phyloP scores from a whole-genome alignment of 2,888 invertebrate species.

The Aricia artaxerxes region DNA sequence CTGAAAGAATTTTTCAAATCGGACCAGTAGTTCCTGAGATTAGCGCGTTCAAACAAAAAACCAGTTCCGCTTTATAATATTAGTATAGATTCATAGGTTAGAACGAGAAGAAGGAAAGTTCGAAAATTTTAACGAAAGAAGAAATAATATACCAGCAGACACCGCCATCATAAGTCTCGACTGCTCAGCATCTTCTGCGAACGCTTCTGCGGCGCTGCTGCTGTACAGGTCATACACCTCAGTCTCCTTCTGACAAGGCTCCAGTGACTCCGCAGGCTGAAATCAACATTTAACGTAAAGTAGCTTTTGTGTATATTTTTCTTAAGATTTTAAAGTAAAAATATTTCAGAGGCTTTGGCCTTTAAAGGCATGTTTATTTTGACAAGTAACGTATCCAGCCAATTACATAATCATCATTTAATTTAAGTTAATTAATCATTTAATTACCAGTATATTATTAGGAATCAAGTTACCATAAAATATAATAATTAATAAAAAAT shows the following conservation, averaged over 20 bases:
- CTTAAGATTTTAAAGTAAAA: not conserved
- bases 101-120: no score
- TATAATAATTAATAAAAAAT: not conserved
- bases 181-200: slow-evolving; percentile 68
- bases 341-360: not conserved
- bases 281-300: not conserved
- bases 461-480: not conserved
- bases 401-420: no score
- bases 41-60: no score
- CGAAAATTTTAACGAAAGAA: not conserved
- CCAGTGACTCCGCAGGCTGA: slow-evolving; percentile 33
- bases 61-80: no score
- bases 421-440: no score
- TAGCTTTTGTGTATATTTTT: no score
- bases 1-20: no score
- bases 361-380: not conserved
- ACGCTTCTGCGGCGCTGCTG: slow-evolving; percentile 46
- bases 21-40: no score
- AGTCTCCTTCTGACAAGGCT: slow-evolving; percentile 32
- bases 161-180: slow-evolving; percentile 71
- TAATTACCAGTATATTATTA: not conserved
- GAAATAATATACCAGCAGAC: slow-evolving; percentile 58
- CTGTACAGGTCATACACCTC: slow-evolving; percentile 52
- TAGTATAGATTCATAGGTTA: no score
- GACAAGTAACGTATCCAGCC: not conserved